Evolutionary conservation across 2,797 vertebrate genomes (phyloP).

Genomic region (Merluccius polli): DNA sequence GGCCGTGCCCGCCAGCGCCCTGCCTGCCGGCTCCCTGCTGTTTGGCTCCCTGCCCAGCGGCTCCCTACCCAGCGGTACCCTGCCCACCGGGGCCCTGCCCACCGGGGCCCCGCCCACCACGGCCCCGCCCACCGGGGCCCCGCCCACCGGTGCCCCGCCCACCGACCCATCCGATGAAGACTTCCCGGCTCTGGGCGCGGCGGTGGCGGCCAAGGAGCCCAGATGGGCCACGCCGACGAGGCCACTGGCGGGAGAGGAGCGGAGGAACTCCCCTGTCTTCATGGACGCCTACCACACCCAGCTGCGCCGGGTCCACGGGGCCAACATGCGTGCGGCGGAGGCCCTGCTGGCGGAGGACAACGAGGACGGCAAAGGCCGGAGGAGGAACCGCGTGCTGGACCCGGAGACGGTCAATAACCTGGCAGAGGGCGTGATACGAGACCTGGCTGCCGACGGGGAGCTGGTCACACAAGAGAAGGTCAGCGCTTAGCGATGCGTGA

Average conservation of each 20-base stretch:
- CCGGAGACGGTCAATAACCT: conserved; percentile 54
- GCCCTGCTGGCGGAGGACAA: conserved; percentile 42
- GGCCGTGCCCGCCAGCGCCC: not conserved
- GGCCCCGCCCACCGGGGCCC: not conserved
- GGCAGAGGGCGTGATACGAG: conserved; percentile 63
- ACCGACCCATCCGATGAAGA: conserved; percentile 24
- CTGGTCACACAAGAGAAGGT: conserved; percentile 72
- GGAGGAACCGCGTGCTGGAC: conserved; percentile 32
- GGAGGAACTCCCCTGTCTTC: conserved; percentile 32
- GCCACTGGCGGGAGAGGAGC: conserved; percentile 5
- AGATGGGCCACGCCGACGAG: conserved; percentile 15
- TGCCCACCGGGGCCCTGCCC: not conserved
- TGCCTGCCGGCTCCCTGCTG: not conserved
- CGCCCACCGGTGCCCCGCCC: not conserved
- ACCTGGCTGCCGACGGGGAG: conserved; percentile 69
- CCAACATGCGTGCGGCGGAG: conserved; percentile 62
- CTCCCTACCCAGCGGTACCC: too few relatives aligned
- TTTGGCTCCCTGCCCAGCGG: not conserved
- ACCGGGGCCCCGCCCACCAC: not conserved
- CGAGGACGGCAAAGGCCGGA: conserved; percentile 5
- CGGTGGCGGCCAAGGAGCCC: conserved; percentile 24
- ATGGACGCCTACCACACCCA: conserved; percentile 59
- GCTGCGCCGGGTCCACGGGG: conserved; percentile 65
- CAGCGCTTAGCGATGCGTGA: not conserved
- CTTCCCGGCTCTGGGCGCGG: conserved; percentile 55